Evolutionary conservation across 2,888 invertebrate species (phyloP), one percentile per base, ranked within the genome.

Genomic region (Nymphalis urticae): DNA sequence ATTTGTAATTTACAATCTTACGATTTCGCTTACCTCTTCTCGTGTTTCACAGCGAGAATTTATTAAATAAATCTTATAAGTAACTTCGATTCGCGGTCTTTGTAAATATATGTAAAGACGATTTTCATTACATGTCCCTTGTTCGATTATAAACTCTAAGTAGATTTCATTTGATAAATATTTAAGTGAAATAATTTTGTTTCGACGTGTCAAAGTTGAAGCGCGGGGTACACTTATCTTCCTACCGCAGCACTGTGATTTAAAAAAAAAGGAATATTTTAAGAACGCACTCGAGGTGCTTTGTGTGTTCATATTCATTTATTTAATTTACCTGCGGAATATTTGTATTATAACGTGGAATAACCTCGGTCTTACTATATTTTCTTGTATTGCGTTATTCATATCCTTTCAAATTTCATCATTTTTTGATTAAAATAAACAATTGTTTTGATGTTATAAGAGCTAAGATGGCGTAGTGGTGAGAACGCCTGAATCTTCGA

Each of bases 161-260:
- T 21, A 59, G 24, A 48, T 64, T 73, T 74, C 73, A 87, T 88
- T 90, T 89, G 88, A 87, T 88, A 90, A 88, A 90, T 89, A 87
- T 85, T 86, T 84, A 82, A 84, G 85, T 83, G 78, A 86, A 89
- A 88, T 90, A 88, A 90, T 89, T 89, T 85, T 77, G 75, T 78
- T 80, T 83, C 81, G 75, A 79, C 79, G 84, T 82, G 84, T 85
- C 82, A 81, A 80, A 82, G 81, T 71, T 82, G 79, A 78, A 82
- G 84, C 85, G 85, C 86, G 85, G 85, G 85, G 87, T 88, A 90
- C 90, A 89, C 90, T 91, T 91, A 92, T 91, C 91, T 87, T 77
- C 79, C 82, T 79, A 85, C 90, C 89, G 83, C 90, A 91, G 89
- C 88, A 88, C 87, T 90, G 90, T 91, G 90, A 92, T 90, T 91